A percentile compares a stretch with the other conserved stretches of the same genome.
phyloP scores from a whole-genome alignment of 1,140 invertebrate genomes.

The Drosophila repleta region DNA sequence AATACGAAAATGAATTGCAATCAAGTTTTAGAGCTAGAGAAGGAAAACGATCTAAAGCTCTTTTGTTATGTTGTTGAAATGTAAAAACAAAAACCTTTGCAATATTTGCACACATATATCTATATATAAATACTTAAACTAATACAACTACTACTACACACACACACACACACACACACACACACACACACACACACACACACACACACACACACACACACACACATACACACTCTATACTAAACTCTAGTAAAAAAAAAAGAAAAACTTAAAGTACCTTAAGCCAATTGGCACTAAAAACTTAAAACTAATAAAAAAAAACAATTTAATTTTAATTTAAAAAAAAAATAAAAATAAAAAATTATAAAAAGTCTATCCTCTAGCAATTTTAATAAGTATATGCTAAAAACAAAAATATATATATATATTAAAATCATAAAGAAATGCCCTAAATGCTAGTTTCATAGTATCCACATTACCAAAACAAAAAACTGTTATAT shows the following conservation, averaged over 20 bases:
- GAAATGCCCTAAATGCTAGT: conserved; percentile 52
- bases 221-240: conserved; percentile 45
- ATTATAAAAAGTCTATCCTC: conserved; percentile 28
- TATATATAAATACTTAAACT: conserved; percentile 24
- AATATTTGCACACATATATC: conserved; percentile 73
- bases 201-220: conserved; percentile 39
- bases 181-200: conserved; percentile 37
- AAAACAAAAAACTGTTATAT: conserved; percentile 32
- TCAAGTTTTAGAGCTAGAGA: conserved; percentile 49
- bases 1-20: conserved; percentile 66
- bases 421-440: not conserved
- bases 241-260: conserved; percentile 45
- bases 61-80: conserved; percentile 58
- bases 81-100: conserved; percentile 51
- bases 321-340: conserved; percentile 46
- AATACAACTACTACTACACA: conserved; percentile 19
- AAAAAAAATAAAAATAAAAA: conserved; percentile 33
- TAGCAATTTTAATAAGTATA: conserved; percentile 44
- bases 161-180: conserved; percentile 44
- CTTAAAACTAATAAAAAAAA: conserved; percentile 72
- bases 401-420: conserved; percentile 1
- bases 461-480: conserved; percentile 48
- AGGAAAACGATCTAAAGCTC: conserved; percentile 16
- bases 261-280: conserved; percentile 82
- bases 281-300: conserved; percentile 83